A percentile compares a stretch with the other conserved stretches of the same genome.
These are phyloP conservation scores for Pseudopodoces humilis DNA, from an alignment of 2,113 vertebrate genomes.

Conservation along the genomic window DNA sequence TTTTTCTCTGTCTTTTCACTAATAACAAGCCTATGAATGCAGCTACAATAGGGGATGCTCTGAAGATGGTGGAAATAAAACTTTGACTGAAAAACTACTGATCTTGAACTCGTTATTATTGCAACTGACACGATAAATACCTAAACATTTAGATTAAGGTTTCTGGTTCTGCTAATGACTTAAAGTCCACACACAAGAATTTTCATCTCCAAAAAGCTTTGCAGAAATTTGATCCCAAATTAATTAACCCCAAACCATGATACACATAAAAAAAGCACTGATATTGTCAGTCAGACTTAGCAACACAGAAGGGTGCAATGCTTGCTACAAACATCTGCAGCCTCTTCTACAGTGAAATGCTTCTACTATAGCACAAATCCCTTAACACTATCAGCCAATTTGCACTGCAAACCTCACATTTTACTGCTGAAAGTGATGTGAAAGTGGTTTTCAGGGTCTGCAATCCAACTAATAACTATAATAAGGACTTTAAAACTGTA, in stretches of 20 bases:
- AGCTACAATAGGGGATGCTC: neutral
- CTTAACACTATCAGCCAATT: neutral
- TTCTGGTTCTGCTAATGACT: neutral
- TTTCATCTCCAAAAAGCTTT: neutral
- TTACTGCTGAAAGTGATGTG: neutral
- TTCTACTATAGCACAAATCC: neutral
- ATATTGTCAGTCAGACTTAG: neutral
- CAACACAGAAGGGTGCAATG: neutral
- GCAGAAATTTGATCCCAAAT: neutral
- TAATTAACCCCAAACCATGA: neutral
- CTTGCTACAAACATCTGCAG: neutral
- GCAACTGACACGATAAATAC: neutral
- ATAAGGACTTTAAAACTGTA: neutral
- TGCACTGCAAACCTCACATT: neutral
- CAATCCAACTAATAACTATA: neutral
- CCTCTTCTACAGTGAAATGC: neutral
- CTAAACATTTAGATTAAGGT: neutral
- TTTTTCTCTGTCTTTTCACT: neutral
- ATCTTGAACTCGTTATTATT: neutral
- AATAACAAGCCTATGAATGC: neutral
- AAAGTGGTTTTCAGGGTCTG: neutral
- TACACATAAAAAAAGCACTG: neutral
- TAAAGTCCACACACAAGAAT: neutral
- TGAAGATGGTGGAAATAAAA: neutral
- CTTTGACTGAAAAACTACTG: neutral